These are phyloP conservation scores for Drosophila jambulina DNA, from an alignment of 1,140 invertebrate species.

Conservation along the genomic window DNA sequence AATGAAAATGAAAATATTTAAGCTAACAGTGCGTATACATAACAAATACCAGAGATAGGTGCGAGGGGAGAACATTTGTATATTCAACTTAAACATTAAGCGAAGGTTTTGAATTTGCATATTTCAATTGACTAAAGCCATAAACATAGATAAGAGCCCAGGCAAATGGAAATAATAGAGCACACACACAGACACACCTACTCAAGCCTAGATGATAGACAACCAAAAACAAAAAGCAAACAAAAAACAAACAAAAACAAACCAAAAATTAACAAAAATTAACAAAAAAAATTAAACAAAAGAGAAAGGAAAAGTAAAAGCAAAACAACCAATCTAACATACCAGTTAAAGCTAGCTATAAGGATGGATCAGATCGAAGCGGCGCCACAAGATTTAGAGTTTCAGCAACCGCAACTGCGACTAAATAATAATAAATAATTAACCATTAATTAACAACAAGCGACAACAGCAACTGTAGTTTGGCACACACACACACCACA, in stretches of 20 bases:
- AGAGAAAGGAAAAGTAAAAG: neutral
- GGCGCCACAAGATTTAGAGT: conserved; percentile 78
- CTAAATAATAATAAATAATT: conserved; percentile 62
- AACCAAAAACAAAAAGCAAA: conserved; percentile 21
- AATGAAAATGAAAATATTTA: conserved; percentile 52
- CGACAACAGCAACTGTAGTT: conserved; percentile 57
- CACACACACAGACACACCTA: conserved; percentile 47
- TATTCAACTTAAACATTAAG: conserved; percentile 75
- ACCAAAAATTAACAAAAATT: neutral
- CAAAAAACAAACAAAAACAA: conserved; percentile 1
- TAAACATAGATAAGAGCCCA: conserved; percentile 31
- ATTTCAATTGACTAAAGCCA: conserved; percentile 61
- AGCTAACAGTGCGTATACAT: conserved; percentile 74
- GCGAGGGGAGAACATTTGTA: conserved; percentile 59
- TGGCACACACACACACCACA: conserved; percentile 25
- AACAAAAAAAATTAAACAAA: neutral
- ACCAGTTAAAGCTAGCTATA: conserved; percentile 58
- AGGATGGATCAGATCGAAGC: conserved; percentile 46
- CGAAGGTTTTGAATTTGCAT: conserved; percentile 80
- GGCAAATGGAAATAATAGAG: conserved; percentile 74
- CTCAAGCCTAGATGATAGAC: conserved; percentile 59
- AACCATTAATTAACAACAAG: conserved; percentile 48
- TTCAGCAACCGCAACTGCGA: conserved; percentile 71
- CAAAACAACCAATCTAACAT: conserved; percentile 39
- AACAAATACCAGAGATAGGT: conserved; percentile 34